phyloP scores from a whole-genome alignment of 2,888 invertebrate species.

The Cephus pygmeus region DNA sequence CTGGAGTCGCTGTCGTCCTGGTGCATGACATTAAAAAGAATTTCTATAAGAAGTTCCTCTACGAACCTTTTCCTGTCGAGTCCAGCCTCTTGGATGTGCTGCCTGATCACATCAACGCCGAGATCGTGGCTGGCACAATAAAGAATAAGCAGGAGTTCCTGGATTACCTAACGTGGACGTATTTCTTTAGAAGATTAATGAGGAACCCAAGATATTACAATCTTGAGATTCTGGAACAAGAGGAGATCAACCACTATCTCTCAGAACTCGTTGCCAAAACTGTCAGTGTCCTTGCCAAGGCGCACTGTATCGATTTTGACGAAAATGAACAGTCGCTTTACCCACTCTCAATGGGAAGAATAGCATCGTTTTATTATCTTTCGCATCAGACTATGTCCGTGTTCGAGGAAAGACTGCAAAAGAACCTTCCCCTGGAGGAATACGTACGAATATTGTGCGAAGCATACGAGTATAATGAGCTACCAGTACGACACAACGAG shows the following conservation, averaged over 20 bases:
- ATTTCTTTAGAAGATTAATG: slow-evolving; percentile 91
- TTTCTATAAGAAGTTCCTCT: slow-evolving; percentile 98
- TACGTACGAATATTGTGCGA: slow-evolving; percentile 84
- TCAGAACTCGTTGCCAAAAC: slow-evolving; percentile 85
- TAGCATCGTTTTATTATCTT: slow-evolving; percentile 97
- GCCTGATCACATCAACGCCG: slow-evolving; percentile 97
- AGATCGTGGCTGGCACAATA: slow-evolving; percentile 96
- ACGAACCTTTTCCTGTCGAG: slow-evolving; percentile 99
- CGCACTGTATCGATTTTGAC: slow-evolving; percentile 83
- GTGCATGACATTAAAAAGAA: slow-evolving; percentile 98
- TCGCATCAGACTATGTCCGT: slow-evolving; percentile 91
- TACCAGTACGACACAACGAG: slow-evolving; percentile 98
- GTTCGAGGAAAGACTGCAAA: slow-evolving; percentile 78
- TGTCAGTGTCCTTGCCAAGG: slow-evolving; percentile 76
- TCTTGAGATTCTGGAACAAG: slow-evolving; percentile 77
- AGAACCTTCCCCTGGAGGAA: slow-evolving; percentile 75
- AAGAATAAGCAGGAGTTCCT: slow-evolving; percentile 90
- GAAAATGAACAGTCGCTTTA: slow-evolving; percentile 69
- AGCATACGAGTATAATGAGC: slow-evolving; percentile 88
- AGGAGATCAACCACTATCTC: slow-evolving; percentile 79
- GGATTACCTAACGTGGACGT: slow-evolving; percentile 99
- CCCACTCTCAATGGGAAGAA: slow-evolving; percentile 80
- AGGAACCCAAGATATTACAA: slow-evolving; percentile 94
- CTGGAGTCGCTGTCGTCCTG: slow-evolving; percentile 87
- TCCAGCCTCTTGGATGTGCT: slow-evolving; percentile 91